A percentile compares a stretch with the other conserved stretches of the same genome.
Conservation (phyloP, 1,140 invertebrate species). For the Heliconius melpomene region DNA sequence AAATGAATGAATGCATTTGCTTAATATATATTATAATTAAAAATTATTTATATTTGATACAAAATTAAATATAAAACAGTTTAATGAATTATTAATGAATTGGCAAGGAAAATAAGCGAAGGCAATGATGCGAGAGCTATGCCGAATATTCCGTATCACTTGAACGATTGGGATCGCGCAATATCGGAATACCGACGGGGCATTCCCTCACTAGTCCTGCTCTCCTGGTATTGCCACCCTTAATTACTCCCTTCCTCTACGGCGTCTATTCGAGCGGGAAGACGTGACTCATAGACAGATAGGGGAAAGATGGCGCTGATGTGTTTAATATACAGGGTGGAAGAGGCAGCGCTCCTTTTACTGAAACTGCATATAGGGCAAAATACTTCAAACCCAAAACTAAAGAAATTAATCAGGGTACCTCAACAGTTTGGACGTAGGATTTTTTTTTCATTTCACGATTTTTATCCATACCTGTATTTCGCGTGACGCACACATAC, state of each 20-base stretch:
- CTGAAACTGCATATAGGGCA: too few relatives aligned
- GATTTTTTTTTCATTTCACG: too few relatives aligned
- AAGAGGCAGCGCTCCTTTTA: too few relatives aligned
- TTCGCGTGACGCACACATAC: too few relatives aligned
- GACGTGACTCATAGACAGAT: slow-evolving; percentile 17
- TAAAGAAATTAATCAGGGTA: too few relatives aligned
- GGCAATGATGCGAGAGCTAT: slow-evolving; percentile 41
- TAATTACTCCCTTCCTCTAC: slow-evolving; percentile 46
- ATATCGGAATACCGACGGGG: slow-evolving; percentile 57
- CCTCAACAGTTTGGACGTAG: too few relatives aligned
- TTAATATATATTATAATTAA: not conserved
- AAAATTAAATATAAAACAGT: not conserved
- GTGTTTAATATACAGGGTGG: too few relatives aligned
- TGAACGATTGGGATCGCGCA: slow-evolving; percentile 51
- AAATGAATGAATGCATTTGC: not conserved
- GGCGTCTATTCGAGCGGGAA: not conserved
- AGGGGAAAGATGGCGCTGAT: not conserved
- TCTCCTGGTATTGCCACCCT: slow-evolving; percentile 47
- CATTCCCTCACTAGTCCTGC: slow-evolving; percentile 47
- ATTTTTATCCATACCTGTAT: too few relatives aligned
- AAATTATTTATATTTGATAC: not conserved
- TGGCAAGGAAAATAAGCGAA: slow-evolving; percentile 29
- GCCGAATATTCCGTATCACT: slow-evolving; percentile 56
- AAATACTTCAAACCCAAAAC: too few relatives aligned
- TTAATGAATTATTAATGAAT: slow-evolving; percentile 7